Conservation (phyloP, 1,140 invertebrate genomes). For the Polyergus mexicanus region DNA sequence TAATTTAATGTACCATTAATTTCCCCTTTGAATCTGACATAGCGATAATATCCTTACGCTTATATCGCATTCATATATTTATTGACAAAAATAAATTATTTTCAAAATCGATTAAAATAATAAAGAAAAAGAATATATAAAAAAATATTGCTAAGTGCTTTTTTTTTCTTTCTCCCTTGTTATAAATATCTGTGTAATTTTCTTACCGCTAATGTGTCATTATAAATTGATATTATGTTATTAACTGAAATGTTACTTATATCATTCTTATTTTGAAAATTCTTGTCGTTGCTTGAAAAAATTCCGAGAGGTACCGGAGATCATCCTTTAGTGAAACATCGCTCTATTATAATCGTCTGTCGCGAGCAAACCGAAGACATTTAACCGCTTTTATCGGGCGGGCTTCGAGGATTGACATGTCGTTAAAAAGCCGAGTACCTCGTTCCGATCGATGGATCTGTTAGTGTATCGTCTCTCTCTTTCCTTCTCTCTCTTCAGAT, state of each 20-base stretch:
- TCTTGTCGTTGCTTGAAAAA: background rate
- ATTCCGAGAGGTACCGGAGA: background rate
- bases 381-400: background rate
- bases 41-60: background rate
- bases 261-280: too few relatives aligned
- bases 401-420: conserved; percentile 39
- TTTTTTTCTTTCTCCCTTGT: background rate
- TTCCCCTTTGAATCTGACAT: background rate
- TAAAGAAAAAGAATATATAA: background rate
- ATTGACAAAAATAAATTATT: background rate
- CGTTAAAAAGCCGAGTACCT: conserved; percentile 40
- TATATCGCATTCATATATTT: background rate
- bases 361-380: background rate
- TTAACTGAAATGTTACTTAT: background rate
- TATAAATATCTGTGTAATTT: too few relatives aligned
- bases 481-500: background rate
- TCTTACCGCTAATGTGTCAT: too few relatives aligned
- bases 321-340: background rate
- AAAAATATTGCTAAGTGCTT: background rate
- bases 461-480: background rate
- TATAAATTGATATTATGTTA: background rate
- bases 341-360: conserved; percentile 40
- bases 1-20: conserved; percentile 40
- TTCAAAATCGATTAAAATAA: background rate
- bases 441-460: conserved; percentile 32